phyloP scores from a whole-genome alignment of 2,113 vertebrate species.

The Zingel zingel region DNA sequence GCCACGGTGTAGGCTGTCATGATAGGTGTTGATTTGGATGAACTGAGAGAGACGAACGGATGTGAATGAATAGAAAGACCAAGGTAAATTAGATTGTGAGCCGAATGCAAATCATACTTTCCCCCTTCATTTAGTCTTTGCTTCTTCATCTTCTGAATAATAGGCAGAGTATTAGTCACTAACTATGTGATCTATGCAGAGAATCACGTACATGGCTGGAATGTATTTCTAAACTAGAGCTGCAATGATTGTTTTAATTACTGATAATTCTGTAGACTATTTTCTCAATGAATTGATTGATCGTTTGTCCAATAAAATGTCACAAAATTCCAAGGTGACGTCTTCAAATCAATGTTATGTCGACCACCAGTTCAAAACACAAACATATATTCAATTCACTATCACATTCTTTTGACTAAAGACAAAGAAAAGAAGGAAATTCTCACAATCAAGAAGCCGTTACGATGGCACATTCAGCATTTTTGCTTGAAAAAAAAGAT shows the following conservation, averaged over 20 bases:
- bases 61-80: slow-evolving; percentile 7
- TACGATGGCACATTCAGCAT: neutral
- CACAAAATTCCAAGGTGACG: neutral
- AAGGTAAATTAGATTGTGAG: neutral
- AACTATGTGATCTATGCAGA: neutral
- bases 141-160: neutral
- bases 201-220: neutral
- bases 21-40: slow-evolving; percentile 26
- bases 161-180: neutral
- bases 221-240: neutral
- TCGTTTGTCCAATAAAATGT: neutral
- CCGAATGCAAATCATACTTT: neutral
- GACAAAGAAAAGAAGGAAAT: neutral
- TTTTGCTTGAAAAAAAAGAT: neutral
- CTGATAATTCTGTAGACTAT: neutral
- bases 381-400: too few relatives aligned
- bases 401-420: too few relatives aligned
- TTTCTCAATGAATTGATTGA: neutral
- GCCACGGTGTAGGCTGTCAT: slow-evolving; percentile 20
- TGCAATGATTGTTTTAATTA: neutral
- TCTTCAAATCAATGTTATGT: neutral
- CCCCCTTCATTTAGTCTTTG: neutral
- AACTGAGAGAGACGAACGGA: slow-evolving; percentile 6
- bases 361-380: neutral
- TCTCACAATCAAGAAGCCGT: too few relatives aligned